These are phyloP conservation scores for Melierax canorus DNA, from an alignment of 2,113 vertebrate genomes.

Conservation along the genomic window DNA sequence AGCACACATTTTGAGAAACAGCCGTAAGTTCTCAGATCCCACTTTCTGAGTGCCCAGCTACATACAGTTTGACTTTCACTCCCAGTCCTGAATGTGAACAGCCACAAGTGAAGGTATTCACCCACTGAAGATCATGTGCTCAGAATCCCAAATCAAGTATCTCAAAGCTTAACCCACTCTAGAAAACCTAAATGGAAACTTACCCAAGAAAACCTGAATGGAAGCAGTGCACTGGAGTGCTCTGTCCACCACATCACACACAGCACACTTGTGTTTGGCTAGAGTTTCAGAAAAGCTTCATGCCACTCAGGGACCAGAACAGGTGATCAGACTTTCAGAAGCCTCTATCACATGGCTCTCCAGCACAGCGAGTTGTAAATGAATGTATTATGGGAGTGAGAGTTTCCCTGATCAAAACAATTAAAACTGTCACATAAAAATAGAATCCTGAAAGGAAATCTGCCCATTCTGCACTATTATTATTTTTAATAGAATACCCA, in stretches of 20 bases:
- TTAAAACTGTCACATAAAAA: conserved; percentile 28
- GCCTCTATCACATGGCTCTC: not conserved
- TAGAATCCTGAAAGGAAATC: conserved; percentile 15
- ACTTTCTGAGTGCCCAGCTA: not conserved
- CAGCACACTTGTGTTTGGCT: fast-evolving
- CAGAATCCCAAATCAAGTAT: not conserved
- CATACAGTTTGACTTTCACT: not conserved
- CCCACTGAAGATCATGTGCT: not conserved
- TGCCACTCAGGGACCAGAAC: not conserved
- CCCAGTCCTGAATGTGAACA: not conserved
- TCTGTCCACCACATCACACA: not conserved
- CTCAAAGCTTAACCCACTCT: not conserved
- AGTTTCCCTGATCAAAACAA: not conserved
- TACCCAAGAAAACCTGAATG: not conserved
- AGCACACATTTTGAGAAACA: not conserved
- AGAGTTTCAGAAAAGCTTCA: not conserved
- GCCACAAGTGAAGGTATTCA: not conserved
- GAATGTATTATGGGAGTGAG: not conserved
- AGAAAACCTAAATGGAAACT: not conserved
- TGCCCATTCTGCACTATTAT: not conserved
- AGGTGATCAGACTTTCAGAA: not conserved
- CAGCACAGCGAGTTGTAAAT: not conserved
- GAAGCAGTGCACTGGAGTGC: not conserved
- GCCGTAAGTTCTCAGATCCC: not conserved
- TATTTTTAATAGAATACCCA: conserved; percentile 28